Evolutionary conservation across 2,113 vertebrate species (phyloP), one percentile per base, ranked within the genome.

Genomic region (Galeopterus variegatus): DNA sequence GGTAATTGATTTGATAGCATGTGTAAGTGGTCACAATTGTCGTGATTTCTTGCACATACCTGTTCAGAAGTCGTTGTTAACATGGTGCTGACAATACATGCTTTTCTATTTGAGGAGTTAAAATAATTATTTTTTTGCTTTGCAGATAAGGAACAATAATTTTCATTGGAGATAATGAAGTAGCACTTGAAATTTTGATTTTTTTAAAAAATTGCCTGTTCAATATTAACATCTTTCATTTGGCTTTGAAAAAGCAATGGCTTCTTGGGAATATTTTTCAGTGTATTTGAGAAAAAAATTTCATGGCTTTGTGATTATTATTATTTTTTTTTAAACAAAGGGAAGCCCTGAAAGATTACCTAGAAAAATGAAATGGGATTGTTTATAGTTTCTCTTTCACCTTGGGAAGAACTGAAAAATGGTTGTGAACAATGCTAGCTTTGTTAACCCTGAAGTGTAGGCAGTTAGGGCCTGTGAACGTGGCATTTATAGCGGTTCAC

Each of bases 401-500:
- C 56, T 33, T 67, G 95, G 60, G 50, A 56, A 70, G 76, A 65
- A 86, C 52, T 41, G 1, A 48, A 33, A 50, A 41, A 65, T 73
- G 15, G 17, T 19, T 54, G 31, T 79, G 96, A 54, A 48, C 95
- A 88, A 45, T 36, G 52, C 23, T 33, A 24, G 94, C 89, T 97
- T 89, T 95, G 84, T 72, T 65, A 85, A 52, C 56, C 0, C 0
- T 26, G 54, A 12, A 3, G 52, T 92, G 82, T 36, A 24, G 88
- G 97, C 92, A 6, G 73, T 79, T 69, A 14, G 69, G 41, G 93
- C 84, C 93, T 64, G 56, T 50, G 95, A 97, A 69, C 86, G 0
- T 0, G 5, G 60, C 95, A 92, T 93, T 93, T 65, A n/a, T 82
- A 95, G 88, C 1, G 45, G 93, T 89, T 98, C 94, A 45, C 0